Evolutionary conservation across 2,113 vertebrate species (phyloP), one percentile per base, ranked within the genome.

Genomic region (Plecturocebus donacophilus): DNA sequence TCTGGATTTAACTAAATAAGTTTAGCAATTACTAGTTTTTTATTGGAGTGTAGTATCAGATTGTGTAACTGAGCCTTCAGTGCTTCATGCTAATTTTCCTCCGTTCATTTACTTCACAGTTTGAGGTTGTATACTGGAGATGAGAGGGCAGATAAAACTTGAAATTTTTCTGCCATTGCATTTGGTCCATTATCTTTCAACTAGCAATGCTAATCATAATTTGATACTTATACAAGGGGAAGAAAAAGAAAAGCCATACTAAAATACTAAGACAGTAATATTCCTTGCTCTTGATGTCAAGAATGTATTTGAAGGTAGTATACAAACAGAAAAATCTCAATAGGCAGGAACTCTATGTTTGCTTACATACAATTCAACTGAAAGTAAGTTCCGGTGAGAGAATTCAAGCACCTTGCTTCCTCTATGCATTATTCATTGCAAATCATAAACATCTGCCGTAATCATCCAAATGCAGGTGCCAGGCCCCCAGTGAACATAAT

Each of bases 361-460:
- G 95, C 64, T 94, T 16, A 66, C 96, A 35, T 91, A 40, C 95
- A 94, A 95, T 96, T 96, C 94, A 82, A 92, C n/a, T 68, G 84
- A 71, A 98, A 98, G 87, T 91, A 94, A 52, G n/a, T 95, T 98
- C 58, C 64, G 95, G 61, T 81, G 85, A 80, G 94, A 97, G 98
- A 97, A 91, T 97, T 83, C 91, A 97, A 30, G 68, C 38, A 95
- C 23, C 45, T 84, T 64, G 52, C 75, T 97, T 96, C 84, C 27
- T 84, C 92, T 90, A 97, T 98, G 93, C 38, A 98, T 98, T 98
- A 97, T 96, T 76, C 75, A 97, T 97, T 96, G 66, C 94, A 98
- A 98, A 96, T 96, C 98, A 97, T 91, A 98, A 94, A 91, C 87
- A 96, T 97, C 97, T 98, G 87, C 96, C 97, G 73, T 93, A 97